Evolutionary conservation across 2,797 vertebrate genomes (phyloP).

Genomic region (Aulostomus chinensis): DNA sequence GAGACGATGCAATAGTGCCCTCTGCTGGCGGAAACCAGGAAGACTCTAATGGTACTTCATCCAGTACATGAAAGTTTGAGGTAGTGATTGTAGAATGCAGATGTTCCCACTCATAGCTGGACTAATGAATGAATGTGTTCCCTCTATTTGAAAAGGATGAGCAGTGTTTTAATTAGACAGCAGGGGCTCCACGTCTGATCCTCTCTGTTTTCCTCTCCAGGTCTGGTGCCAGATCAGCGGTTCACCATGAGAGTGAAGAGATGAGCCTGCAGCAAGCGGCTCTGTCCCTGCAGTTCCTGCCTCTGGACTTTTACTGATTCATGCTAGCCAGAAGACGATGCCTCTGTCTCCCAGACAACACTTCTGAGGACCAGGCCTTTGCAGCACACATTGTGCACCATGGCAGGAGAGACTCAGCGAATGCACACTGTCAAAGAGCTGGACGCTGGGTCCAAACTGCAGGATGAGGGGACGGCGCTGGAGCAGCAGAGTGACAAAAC

Average conservation of each 20-base stretch:
- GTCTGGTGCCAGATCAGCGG: constrained; percentile 61
- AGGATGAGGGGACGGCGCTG: constrained; percentile 78
- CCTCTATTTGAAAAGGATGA: no score
- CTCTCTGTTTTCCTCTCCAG: constrained; percentile 51
- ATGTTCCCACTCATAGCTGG: background rate
- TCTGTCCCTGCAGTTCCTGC: constrained; percentile 72
- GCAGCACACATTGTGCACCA: constrained; percentile 81
- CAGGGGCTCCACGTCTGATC: constrained; percentile 23
- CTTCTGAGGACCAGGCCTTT: constrained; percentile 79
- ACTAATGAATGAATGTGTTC: no score
- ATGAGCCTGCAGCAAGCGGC: constrained; percentile 72
- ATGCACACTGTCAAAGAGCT: constrained; percentile 81
- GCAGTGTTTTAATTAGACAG: background rate
- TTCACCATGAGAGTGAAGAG: constrained; percentile 71
- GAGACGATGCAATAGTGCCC: constrained; percentile 71
- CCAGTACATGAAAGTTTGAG: background rate
- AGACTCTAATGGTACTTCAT: background rate
- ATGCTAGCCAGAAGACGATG: constrained; percentile 74
- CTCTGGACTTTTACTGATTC: constrained; percentile 71
- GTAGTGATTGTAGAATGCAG: background rate
- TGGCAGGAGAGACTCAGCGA: constrained; percentile 92
- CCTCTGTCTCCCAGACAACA: constrained; percentile 74
- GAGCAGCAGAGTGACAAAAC: constrained; percentile 81
- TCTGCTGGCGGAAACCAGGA: constrained; percentile 70
- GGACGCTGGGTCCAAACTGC: constrained; percentile 80